A percentile compares a stretch with the other conserved stretches of the same genome.
phyloP scores from a whole-genome alignment of 1,140 invertebrate species.

The Antheraea mylitta region DNA sequence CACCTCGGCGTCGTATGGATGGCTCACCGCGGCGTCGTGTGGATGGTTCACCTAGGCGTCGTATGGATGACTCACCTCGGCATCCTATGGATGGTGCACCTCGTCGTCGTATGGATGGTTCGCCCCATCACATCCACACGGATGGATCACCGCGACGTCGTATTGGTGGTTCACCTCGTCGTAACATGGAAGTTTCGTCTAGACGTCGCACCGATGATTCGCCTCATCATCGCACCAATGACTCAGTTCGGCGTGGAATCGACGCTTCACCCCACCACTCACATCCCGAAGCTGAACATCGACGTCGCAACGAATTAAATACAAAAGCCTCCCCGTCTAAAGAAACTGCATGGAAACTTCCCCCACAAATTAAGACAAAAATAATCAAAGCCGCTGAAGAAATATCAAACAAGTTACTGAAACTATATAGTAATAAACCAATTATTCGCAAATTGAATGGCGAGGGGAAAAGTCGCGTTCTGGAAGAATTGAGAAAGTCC shows the following conservation, averaged over 20 bases:
- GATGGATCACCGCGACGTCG: not conserved
- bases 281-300: not conserved
- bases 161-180: not conserved
- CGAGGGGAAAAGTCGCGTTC: conserved; percentile 32
- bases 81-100: not conserved
- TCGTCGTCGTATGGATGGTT: not conserved
- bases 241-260: no score
- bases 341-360: conserved; percentile 3
- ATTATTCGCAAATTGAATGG: conserved; percentile 19
- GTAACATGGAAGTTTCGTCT: not conserved
- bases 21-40: not conserved
- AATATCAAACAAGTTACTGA: conserved; percentile 44
- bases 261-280: not conserved
- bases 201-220: not conserved
- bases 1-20: not conserved
- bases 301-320: not conserved
- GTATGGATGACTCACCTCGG: not conserved
- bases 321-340: not conserved
- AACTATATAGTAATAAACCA: conserved; percentile 13
- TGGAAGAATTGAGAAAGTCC: conserved; percentile 37
- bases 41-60: not conserved
- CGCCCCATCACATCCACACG: not conserved
- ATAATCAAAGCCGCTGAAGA: conserved; percentile 53
- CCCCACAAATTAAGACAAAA: conserved; percentile 26
- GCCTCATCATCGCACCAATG: not conserved